Percentiles rank a stretch among this genome's conserved stretches.
Evolutionary conservation across 2,888 invertebrate species (phyloP).

Genomic region (Acrobasis suavella): DNA sequence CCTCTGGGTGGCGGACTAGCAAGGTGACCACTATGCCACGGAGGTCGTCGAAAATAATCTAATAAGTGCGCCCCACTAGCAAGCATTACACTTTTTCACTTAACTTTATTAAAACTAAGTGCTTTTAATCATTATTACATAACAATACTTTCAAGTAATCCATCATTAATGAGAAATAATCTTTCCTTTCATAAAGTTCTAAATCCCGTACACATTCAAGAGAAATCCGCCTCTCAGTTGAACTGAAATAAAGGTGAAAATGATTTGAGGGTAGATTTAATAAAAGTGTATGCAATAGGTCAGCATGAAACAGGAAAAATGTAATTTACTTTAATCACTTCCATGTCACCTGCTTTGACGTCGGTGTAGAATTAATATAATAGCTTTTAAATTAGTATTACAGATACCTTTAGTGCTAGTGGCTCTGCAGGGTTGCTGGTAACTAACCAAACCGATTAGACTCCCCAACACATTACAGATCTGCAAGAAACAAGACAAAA

Average conservation of each 20-base stretch:
- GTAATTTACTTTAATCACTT: slow-evolving; percentile 31
- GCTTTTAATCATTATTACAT: slow-evolving; percentile 11
- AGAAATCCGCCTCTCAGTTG: neutral
- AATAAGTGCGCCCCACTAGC: too few species aligned
- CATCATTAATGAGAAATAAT: slow-evolving; percentile 10
- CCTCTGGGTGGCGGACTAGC: too few species aligned
- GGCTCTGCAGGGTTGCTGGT: too few species aligned
- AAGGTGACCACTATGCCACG: too few species aligned
- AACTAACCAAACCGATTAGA: too few species aligned
- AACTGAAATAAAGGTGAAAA: neutral
- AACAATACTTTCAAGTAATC: slow-evolving; percentile 15
- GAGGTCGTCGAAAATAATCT: too few species aligned
- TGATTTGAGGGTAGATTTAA: neutral
- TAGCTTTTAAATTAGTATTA: neutral
- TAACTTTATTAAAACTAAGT: slow-evolving; percentile 9
- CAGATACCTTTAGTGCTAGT: too few species aligned
- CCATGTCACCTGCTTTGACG: slow-evolving; percentile 27
- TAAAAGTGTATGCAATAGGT: slow-evolving; percentile 5
- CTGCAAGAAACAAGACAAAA: too few species aligned
- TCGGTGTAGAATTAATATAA: slow-evolving; percentile 1
- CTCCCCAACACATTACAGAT: too few species aligned
- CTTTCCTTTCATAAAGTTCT: neutral
- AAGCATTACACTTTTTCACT: neutral
- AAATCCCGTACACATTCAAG: neutral
- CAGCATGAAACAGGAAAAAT: slow-evolving; percentile 31